Conservation (phyloP, 2,797 vertebrate species). For the Erpetoichthys calabaricus region DNA sequence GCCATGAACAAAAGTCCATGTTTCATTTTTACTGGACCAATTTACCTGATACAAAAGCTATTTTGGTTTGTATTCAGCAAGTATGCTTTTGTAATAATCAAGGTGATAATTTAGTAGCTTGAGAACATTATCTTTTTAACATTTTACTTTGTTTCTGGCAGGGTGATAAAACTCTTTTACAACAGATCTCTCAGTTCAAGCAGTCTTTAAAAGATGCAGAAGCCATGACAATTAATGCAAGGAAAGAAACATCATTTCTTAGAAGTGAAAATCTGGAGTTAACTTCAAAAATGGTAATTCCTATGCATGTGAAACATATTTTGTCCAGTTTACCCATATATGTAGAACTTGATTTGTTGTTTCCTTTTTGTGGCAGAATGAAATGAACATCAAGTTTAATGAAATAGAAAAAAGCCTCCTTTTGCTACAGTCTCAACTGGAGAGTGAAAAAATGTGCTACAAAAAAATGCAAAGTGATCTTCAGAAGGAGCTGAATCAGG, state of each 20-base stretch:
- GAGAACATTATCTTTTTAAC: too few species aligned
- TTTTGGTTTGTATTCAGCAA: too few species aligned
- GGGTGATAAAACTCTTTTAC: conserved; percentile 50
- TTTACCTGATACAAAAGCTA: too few species aligned
- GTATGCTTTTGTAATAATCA: too few species aligned
- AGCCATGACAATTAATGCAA: conserved; percentile 64
- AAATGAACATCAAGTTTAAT: conserved; percentile 21
- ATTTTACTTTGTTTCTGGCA: conserved; percentile 21
- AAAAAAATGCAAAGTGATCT: conserved; percentile 46
- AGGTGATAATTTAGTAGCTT: too few species aligned
- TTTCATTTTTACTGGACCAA: too few species aligned
- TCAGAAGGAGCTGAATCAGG: conserved; percentile 44
- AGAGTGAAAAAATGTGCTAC: conserved; percentile 31
- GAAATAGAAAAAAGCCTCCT: conserved; percentile 35
- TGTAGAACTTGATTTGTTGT: not conserved
- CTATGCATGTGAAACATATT: too few species aligned
- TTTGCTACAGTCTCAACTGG: conserved; percentile 28
- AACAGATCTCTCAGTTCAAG: conserved; percentile 58
- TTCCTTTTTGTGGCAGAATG: conserved; percentile 21
- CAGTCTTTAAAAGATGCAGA: conserved; percentile 72
- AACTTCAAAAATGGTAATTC: conserved; percentile 55
- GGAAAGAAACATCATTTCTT: conserved; percentile 73
- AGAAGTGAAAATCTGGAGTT: conserved; percentile 63
- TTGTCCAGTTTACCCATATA: too few species aligned
- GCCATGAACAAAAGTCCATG: too few species aligned